Base-by-base conservation (phyloP, 2,113 vertebrate genomes). In the Vidua macroura region DNA sequence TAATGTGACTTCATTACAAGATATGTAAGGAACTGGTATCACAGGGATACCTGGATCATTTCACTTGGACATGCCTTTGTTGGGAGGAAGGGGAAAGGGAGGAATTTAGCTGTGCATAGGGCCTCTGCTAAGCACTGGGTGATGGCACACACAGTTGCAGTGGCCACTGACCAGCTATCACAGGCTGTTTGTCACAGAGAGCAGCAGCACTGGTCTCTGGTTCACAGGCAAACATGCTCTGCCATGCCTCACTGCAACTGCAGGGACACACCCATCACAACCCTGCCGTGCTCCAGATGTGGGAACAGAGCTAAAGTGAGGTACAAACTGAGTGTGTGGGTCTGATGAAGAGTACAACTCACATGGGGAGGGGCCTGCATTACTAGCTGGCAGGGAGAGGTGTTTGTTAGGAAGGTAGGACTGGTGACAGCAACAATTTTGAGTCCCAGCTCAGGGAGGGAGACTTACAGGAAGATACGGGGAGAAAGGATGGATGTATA, bases 231-330 rank as follows among this genome's bases (percentile, higher is more conserved):
- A 31, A 31, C 12, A 3, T 11, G 6, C 16, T 62, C 16, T 2
- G 2, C 39, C 28, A 21, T 4, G 24, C 28, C 68, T 44, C 63
- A 7, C 1, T 35, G 66, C 3, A 1, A 13, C 80, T 52, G 46
- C 43, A 70, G 62, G 37, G 60, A 75, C 28, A 28, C 43, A 44
- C 14, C 25, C 51, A 51, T 7, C 43, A 39, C 30, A 79, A 6
- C 14, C n/a, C 37, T n/a, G 6, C 62, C 1, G 4, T 6, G 44
- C 58, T 76, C 37, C 35, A 21, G 31, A 33, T 1, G 0, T 4
- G 17, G 31, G 13, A 58, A 37, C 33, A 25, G 59, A 52, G 46
- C 31, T 66, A 49, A 41, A 79, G 51, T 2, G 1, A 64, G 19
- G 55, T 6, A 60, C 69, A 52, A 52, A 77, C 15, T 1, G 15